A percentile compares a stretch with the other conserved stretches of the same genome.
These are phyloP conservation scores for Heteronetta atricapilla DNA, from an alignment of 2,113 vertebrate species.

Conservation along the genomic window DNA sequence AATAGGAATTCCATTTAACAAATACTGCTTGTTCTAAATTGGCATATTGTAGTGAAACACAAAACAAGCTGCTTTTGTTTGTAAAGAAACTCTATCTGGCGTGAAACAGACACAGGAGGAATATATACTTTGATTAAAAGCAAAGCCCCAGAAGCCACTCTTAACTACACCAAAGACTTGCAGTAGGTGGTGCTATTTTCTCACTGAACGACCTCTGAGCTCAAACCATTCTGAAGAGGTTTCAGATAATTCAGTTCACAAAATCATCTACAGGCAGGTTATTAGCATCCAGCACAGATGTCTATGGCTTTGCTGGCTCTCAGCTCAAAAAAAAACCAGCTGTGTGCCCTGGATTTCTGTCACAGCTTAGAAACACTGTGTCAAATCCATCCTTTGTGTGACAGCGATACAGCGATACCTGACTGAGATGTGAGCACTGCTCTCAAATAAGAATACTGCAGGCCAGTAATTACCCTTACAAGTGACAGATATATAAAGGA, in stretches of 20 bases:
- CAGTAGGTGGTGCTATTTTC: constrained; percentile 71
- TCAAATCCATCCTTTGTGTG: fast-evolving
- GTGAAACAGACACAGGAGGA: background rate
- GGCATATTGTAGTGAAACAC: background rate
- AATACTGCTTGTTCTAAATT: background rate
- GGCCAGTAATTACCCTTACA: background rate
- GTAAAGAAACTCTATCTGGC: background rate
- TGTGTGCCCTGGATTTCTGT: fast-evolving
- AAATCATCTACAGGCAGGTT: background rate
- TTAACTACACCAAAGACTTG: background rate
- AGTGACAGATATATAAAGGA: background rate
- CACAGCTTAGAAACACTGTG: fast-evolving
- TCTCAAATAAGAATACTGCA: fast-evolving
- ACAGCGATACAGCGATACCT: fast-evolving
- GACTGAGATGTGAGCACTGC: background rate
- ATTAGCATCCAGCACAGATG: background rate
- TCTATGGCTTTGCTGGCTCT: background rate
- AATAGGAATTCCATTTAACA: background rate
- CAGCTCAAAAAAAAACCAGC: fast-evolving
- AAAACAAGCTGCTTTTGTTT: background rate
- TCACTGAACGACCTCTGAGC: background rate
- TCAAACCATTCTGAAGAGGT: background rate
- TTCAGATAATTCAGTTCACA: background rate
- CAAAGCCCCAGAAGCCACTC: background rate
- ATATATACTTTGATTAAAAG: background rate